Conservation (phyloP, 2,888 invertebrate genomes). For the Aphrophora alni region DNA sequence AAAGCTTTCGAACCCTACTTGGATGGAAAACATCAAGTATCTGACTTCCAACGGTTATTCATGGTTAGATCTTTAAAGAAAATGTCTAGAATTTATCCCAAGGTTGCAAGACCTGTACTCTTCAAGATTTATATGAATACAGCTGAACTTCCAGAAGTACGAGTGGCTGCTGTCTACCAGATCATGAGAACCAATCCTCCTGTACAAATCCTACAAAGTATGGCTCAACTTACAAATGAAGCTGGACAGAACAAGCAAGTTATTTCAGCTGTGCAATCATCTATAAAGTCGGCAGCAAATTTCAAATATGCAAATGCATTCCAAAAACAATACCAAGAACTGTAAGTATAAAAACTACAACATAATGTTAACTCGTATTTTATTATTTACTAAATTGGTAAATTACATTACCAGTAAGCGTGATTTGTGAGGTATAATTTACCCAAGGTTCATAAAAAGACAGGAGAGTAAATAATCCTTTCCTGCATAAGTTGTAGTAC, state of each 20-base stretch:
- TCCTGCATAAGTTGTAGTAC: no score
- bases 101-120: constrained; percentile 63
- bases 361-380: no score
- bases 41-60: constrained; percentile 68
- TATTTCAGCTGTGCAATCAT: constrained; percentile 67
- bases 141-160: constrained; percentile 69
- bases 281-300: constrained; percentile 64
- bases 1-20: constrained; percentile 70
- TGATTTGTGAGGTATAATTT: no score
- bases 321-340: background rate
- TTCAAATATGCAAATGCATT: background rate
- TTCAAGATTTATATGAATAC: constrained; percentile 72
- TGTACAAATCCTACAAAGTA: constrained; percentile 68
- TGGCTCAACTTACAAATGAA: constrained; percentile 70
- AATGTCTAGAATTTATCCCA: constrained; percentile 63
- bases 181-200: constrained; percentile 69
- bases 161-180: constrained; percentile 68
- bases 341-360: background rate
- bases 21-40: constrained; percentile 64
- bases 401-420: no score
- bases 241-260: constrained; percentile 68
- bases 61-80: constrained; percentile 67
- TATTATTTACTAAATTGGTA: no score
- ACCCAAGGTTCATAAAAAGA: no score
- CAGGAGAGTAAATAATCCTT: no score